Base-by-base conservation (phyloP, 2,888 invertebrate species). In the Drosophila paracracens region DNA sequence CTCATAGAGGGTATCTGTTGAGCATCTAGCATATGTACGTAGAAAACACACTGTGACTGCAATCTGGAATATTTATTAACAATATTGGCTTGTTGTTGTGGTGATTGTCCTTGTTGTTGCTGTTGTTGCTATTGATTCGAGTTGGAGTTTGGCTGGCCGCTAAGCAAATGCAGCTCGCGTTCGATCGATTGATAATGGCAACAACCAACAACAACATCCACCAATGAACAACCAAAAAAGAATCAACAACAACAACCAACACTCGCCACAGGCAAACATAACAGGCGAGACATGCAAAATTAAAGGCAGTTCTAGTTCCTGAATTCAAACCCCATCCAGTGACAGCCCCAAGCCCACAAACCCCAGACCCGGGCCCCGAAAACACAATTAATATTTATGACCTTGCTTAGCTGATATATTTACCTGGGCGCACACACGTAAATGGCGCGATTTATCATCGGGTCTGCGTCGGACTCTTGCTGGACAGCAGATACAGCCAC, bases 321-420 rank as follows among this genome's bases (percentile, higher is more conserved):
- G 72, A 62, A 68, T 53, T 25, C 51, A 36, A 29, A 54, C 36
- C 54, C 66, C 35, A 36, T 48, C 43, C 35, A 54, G 52, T 33
- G 46, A 16, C 52, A 43, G 50, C 57, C 0, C 2, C 54, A 38
- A 50, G 25, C 4, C 1, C 60, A 54, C 10, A 1, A 35, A 27
- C 40, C 11, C 13, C 56, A 43, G 21, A 31, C 52, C 61, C 48
- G 60, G 68, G 16, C 69, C 70, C 80, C 76, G 74, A 75, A 84
- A 85, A 84, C 81, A 88, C 87, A 87, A 87, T 87, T 87, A 87
- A 87, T 87, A 87, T 87, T 87, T 87, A 89, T 87, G 89, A 89
- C 88, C 89, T 87, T 89, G 85, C 83, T 80, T 76, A 74, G 74
- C 89, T 87, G 87, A 87, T 89, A 89, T 87, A 87, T 87, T 85